phyloP scores from a whole-genome alignment of 2,888 invertebrate species.

The Cynaeus angustus region DNA sequence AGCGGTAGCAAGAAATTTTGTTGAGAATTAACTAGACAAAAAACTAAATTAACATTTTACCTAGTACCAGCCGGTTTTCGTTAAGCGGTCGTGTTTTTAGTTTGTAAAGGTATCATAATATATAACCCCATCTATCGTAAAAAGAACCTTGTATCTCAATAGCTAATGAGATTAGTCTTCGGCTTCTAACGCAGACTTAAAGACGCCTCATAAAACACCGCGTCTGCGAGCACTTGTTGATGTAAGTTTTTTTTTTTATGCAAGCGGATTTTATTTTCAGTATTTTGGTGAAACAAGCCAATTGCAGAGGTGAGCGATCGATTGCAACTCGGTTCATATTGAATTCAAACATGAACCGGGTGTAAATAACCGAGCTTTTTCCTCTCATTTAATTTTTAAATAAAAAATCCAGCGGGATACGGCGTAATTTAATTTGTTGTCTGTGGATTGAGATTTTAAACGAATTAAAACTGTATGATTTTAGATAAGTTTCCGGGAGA shows the following conservation, averaged over 20 bases:
- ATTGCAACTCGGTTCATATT: conserved; percentile 3
- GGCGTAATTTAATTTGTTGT: conserved; percentile 17
- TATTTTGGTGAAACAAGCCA: conserved; percentile 21
- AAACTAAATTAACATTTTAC: too few relatives aligned
- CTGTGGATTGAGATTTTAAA: conserved; percentile 2
- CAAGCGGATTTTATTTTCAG: conserved; percentile 10
- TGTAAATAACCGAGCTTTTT: conserved; percentile 10
- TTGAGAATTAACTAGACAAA: too few relatives aligned
- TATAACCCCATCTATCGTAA: too few relatives aligned
- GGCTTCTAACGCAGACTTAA: conserved; percentile 15
- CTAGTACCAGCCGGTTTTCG: too few relatives aligned
- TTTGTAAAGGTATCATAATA: too few relatives aligned
- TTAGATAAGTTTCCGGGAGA: conserved; percentile 25
- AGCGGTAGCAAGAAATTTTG: too few relatives aligned
- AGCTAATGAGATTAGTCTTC: conserved; percentile 19
- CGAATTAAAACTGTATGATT: conserved; percentile 21
- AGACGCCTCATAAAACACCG: conserved; percentile 37
- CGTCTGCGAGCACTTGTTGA: conserved; percentile 35
- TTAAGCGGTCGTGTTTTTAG: too few relatives aligned
- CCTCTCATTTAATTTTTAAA: conserved; percentile 1
- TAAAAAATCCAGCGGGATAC: background rate
- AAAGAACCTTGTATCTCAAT: conserved; percentile 1
- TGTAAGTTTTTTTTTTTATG: conserved; percentile 18
- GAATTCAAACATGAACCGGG: conserved; percentile 12
- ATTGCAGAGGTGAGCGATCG: conserved; percentile 7